Conservation (phyloP, 2,113 vertebrate genomes). For the Otocyon megalotis region DNA sequence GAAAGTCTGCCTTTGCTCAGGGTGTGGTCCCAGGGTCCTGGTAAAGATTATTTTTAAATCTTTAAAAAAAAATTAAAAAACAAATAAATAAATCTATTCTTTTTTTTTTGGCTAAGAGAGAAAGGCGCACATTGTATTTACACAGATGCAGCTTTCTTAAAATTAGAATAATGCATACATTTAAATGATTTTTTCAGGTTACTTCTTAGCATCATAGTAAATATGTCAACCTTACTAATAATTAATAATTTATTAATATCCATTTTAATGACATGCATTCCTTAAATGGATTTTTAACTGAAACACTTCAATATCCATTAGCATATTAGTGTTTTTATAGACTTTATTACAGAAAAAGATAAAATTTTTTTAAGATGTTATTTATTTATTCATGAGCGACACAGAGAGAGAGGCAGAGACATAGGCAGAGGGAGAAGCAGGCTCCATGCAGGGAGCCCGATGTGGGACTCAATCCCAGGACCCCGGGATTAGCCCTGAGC, state of each 20-base stretch:
- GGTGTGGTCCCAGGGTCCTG: too few species aligned
- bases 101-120: background rate
- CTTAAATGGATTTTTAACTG: background rate
- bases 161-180: background rate
- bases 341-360: background rate
- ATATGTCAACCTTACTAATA: background rate
- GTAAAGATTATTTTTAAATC: too few species aligned
- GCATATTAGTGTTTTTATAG: background rate
- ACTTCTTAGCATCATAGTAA: slow-evolving; percentile 20
- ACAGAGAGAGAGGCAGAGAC: too few species aligned
- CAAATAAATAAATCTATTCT: background rate
- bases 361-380: too few species aligned
- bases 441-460: too few species aligned
- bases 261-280: background rate
- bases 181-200: background rate
- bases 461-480: too few species aligned
- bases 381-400: too few species aligned
- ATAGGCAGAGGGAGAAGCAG: too few species aligned
- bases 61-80: too few species aligned
- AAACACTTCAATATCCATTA: background rate
- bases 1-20: too few species aligned
- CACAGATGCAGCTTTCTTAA: slow-evolving; percentile 20
- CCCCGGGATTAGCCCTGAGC: too few species aligned
- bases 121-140: slow-evolving; percentile 6
- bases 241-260: background rate